phyloP scores from a whole-genome alignment of 2,797 vertebrate species.

The Aplochiton taeniatus region DNA sequence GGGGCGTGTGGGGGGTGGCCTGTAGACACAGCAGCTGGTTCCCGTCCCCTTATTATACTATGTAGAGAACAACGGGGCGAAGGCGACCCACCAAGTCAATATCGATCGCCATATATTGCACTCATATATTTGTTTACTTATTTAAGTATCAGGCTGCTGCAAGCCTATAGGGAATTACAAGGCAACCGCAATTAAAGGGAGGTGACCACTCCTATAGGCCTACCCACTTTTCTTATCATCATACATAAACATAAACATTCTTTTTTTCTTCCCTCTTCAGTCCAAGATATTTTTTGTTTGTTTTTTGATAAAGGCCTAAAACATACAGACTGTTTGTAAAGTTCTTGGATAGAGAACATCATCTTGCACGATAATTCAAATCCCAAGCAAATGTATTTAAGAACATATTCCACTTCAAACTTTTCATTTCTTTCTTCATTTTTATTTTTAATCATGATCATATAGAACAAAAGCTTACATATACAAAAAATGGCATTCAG shows the following conservation, averaged over 20 bases:
- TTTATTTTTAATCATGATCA: no score
- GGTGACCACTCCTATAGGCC: slow-evolving; percentile 3
- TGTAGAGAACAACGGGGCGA: slow-evolving; percentile 55
- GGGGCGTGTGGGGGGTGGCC: slow-evolving; percentile 35
- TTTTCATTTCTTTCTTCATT: no score
- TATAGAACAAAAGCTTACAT: no score
- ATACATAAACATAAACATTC: slow-evolving; percentile 13
- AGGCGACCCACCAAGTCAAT: slow-evolving; percentile 52
- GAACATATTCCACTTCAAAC: no score
- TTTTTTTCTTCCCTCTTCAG: no score
- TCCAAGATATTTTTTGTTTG: no score
- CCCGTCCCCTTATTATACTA: slow-evolving; percentile 53
- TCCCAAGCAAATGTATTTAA: no score
- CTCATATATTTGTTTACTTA: slow-evolving; percentile 55
- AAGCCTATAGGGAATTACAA: slow-evolving; percentile 24
- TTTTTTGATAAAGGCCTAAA: no score
- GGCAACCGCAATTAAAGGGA: slow-evolving; percentile 37
- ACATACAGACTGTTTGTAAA: no score
- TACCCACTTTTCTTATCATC: slow-evolving; percentile 15
- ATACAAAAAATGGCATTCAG: no score
- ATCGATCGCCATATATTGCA: slow-evolving; percentile 61
- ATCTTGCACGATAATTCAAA: no score
- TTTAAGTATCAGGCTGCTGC: slow-evolving; percentile 43
- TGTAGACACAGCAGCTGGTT: slow-evolving; percentile 70
- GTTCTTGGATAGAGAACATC: no score